A percentile compares a stretch with the other conserved stretches of the same genome.
Conservation (phyloP, 2,888 invertebrate species). For the Mythimna ferrago region DNA sequence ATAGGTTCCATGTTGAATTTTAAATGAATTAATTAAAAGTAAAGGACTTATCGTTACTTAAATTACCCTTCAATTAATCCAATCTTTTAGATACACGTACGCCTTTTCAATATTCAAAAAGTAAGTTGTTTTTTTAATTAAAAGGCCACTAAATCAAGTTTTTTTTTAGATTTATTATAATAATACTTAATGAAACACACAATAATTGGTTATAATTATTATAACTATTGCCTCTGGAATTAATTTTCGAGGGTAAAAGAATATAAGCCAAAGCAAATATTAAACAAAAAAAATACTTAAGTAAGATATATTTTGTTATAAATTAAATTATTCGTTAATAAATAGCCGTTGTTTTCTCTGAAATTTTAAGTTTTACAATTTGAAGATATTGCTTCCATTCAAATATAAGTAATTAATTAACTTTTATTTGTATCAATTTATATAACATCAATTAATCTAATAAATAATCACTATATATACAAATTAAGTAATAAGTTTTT, state of each 20-base stretch:
- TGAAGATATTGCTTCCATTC: no score
- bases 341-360: no score
- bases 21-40: conserved; percentile 51
- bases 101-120: conserved; percentile 20
- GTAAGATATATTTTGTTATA: no score
- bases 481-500: no score
- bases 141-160: not conserved
- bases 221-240: not conserved
- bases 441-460: no score
- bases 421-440: no score
- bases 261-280: not conserved
- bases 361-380: no score
- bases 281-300: no score
- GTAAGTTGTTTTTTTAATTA: not conserved
- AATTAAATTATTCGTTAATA: no score
- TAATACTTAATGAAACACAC: not conserved
- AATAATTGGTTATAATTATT: no score
- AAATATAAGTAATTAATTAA: no score
- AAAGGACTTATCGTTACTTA: conserved; percentile 29
- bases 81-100: conserved; percentile 36
- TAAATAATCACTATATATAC: no score
- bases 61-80: conserved; percentile 48
- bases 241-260: not conserved
- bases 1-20: conserved; percentile 42
- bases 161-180: not conserved